Evolutionary conservation across 2,888 invertebrate genomes (phyloP).

Genomic region (Catocala nupta): DNA sequence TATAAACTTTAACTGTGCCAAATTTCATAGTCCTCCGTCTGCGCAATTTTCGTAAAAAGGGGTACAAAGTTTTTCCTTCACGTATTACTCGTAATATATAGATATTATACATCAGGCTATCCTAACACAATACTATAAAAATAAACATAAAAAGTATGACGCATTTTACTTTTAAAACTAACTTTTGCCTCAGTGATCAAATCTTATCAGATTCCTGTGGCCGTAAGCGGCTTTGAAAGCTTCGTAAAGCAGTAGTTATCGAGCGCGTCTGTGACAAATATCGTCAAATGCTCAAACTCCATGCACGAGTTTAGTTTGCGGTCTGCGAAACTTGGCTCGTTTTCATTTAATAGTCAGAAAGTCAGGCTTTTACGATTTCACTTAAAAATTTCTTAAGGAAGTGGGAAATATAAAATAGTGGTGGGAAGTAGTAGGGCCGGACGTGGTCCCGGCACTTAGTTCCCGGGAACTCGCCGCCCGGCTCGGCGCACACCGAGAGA

Average conservation of each 20-base stretch:
- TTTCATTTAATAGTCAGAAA: constrained; percentile 52
- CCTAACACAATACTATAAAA: no score
- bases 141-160: no score
- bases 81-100: no score
- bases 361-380: constrained; percentile 54
- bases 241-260: not conserved
- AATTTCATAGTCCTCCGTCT: no score
- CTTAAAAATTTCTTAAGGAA: constrained; percentile 46
- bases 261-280: not conserved
- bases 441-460: constrained; percentile 8
- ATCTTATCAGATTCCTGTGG: no score
- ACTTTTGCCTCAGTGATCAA: no score
- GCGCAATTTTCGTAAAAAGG: no score
- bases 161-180: no score
- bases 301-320: constrained; percentile 18
- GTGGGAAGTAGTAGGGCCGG: constrained; percentile 32
- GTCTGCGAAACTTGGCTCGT: constrained; percentile 43
- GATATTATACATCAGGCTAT: no score
- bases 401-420: constrained; percentile 40
- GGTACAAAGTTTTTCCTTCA: no score
- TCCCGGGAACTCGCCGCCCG: constrained; percentile 13
- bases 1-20: no score
- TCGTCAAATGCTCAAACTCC: constrained; percentile 10
- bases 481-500: not conserved
- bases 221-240: not conserved